Base-by-base conservation (phyloP, 2,888 invertebrate species). In the Scaptodrosophila latifasciaeformis region DNA sequence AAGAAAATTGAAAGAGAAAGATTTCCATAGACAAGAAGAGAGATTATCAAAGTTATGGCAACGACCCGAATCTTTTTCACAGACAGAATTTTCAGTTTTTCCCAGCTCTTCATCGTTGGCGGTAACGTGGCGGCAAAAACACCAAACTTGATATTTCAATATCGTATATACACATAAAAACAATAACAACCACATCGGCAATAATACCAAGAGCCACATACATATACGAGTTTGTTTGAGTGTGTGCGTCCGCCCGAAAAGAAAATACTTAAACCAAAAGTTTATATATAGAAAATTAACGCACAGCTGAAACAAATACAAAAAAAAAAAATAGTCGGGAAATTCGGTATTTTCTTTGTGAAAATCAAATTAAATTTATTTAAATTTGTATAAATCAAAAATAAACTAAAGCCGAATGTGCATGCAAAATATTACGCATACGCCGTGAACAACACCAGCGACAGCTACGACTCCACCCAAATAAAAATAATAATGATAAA, bases 241-340 rank as follows among this genome's bases (percentile, higher is more conserved):
- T 74, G 52, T 59, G 77, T 66, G 67, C 70, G 70, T 77, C 65
- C 64, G 65, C 70, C 30, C 17, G 21, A 30, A 19, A 35, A 44
- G 24, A 7, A 19, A 9, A 44, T 37, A 60, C 60, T 61, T 65
- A 62, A 59, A 70, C 57, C 66, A 70, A 62, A 70, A 54, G 74
- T 74, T 80, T 83, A 83, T 82, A 83, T 83, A 83, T 83, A 83
- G 83, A 83, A 82, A 82, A 82, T 77, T 72, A 49, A 82, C 82
- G 82, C 82, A 81, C 83, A 81, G 80, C 77, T 80, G 76, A 81
- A 65, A 67, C 59, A 76, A 70, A 59, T 56, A 54, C 47, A 43
- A 60, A 49, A 56, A 54, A 40, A 30, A 34, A 21, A 56, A 30
- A 18, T 21, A 61, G 58, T 57, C 56, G 49, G 46, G 54, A 62